A percentile compares a stretch with the other conserved stretches of the same genome.
phyloP scores from a whole-genome alignment of 2,113 vertebrate genomes.

The Pterocles gutturalis region DNA sequence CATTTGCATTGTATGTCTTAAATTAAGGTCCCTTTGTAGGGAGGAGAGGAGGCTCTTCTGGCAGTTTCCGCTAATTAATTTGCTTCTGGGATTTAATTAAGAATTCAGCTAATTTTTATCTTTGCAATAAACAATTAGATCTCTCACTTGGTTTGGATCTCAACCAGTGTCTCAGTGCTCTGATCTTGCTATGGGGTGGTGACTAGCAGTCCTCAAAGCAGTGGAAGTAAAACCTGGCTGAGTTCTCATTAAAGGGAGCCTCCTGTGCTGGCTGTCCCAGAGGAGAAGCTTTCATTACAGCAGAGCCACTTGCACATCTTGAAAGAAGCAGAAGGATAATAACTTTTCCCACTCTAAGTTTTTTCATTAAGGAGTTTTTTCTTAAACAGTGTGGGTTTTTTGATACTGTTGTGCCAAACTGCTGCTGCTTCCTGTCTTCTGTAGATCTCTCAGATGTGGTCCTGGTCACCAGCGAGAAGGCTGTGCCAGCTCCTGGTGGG shows the following conservation, averaged over 20 bases:
- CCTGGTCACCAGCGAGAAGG: conserved; percentile 11
- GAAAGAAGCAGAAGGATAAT: not conserved
- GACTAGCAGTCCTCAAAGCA: not conserved
- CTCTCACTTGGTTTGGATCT: not conserved
- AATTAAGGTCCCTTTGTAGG: not conserved
- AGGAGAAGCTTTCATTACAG: not conserved
- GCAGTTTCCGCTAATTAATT: not conserved
- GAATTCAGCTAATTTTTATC: not conserved
- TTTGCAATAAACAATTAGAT: not conserved
- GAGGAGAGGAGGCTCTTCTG: not conserved
- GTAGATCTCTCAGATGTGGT: not conserved
- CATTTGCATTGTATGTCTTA: not conserved
- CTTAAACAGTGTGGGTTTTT: not conserved
- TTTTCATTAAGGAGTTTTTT: not conserved
- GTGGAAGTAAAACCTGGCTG: not conserved
- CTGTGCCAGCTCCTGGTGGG: not conserved
- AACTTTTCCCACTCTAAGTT: not conserved
- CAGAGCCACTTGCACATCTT: not conserved
- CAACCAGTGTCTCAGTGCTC: not conserved
- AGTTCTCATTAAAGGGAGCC: not conserved
- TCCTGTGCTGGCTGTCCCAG: not conserved
- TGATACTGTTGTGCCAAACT: not conserved
- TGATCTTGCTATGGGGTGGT: not conserved
- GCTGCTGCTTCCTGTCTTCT: not conserved
- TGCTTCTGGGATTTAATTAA: conserved; percentile 34